A percentile compares a stretch with the other conserved stretches of the same genome.
Evolutionary conservation across 2,888 invertebrate species (phyloP).

Genomic region (Cerceris ruficornis): DNA sequence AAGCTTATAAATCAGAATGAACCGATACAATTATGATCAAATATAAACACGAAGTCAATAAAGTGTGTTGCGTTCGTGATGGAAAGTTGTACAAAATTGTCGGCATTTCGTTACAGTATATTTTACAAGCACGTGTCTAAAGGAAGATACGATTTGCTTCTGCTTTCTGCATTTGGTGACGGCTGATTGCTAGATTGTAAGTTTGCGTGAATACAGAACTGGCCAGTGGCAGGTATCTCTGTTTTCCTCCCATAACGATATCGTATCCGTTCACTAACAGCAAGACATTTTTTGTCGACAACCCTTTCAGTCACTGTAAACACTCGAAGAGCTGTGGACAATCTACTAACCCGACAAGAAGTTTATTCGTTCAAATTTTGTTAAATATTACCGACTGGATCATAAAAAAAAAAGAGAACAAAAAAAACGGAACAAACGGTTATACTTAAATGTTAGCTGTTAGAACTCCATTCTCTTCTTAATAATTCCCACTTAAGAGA

Average conservation of each 20-base stretch:
- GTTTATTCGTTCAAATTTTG: neutral
- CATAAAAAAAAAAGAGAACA: neutral
- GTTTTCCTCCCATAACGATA: slow-evolving; percentile 62
- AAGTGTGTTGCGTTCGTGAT: too few relatives aligned
- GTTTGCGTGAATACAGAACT: slow-evolving; percentile 80
- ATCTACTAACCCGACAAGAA: slow-evolving; percentile 50
- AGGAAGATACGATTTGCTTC: slow-evolving; percentile 36
- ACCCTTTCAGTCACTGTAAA: slow-evolving; percentile 38
- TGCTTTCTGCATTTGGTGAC: slow-evolving; percentile 73
- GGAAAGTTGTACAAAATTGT: slow-evolving; percentile 6
- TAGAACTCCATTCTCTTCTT: neutral
- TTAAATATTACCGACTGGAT: neutral
- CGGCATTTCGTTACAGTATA: slow-evolving; percentile 16
- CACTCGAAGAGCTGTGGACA: slow-evolving; percentile 37
- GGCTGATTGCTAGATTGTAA: slow-evolving; percentile 75
- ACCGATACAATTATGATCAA: too few relatives aligned
- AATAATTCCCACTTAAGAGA: neutral
- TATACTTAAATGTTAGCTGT: neutral
- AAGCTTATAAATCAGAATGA: too few relatives aligned
- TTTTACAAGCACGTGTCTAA: slow-evolving; percentile 25
- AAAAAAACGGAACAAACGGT: too few relatives aligned
- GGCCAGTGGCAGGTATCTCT: slow-evolving; percentile 82
- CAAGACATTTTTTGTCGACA: slow-evolving; percentile 45
- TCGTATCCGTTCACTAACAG: slow-evolving; percentile 66
- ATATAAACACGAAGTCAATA: too few relatives aligned